Conservation (phyloP, 2,113 vertebrate genomes). For the Gallinago paraguaiae region DNA sequence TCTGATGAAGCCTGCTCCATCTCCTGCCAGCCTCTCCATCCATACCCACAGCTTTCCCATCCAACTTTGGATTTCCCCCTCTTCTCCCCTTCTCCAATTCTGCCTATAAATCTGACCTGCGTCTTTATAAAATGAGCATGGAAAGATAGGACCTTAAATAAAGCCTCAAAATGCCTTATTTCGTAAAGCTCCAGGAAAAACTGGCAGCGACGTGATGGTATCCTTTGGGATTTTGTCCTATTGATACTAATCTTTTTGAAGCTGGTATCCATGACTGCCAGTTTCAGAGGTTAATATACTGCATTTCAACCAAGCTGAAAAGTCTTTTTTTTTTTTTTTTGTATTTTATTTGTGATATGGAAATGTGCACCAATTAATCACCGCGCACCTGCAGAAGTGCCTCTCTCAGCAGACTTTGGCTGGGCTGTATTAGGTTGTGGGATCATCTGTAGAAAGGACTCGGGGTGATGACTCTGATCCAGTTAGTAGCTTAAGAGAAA, state of each 20-base stretch:
- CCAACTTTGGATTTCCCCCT: neutral
- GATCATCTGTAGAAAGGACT: neutral
- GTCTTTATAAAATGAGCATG: neutral
- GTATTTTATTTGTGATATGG: neutral
- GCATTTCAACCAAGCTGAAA: neutral
- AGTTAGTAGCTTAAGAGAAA: neutral
- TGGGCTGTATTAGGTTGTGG: neutral
- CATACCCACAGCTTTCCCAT: neutral
- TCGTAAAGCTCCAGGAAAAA: neutral
- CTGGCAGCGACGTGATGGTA: neutral
- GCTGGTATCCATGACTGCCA: constrained; percentile 39
- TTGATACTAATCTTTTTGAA: constrained; percentile 44
- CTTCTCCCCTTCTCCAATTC: neutral
- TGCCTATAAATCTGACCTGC: neutral
- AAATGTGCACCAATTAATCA: constrained; percentile 27
- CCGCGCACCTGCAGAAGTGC: constrained; percentile 19
- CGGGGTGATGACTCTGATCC: neutral
- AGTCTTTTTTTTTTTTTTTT: neutral
- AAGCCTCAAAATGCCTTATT: neutral
- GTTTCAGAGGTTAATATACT: constrained; percentile 34
- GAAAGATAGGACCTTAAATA: neutral
- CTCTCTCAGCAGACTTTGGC: neutral
- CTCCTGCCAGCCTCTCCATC: neutral
- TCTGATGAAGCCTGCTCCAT: neutral
- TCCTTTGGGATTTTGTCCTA: constrained; percentile 31